phyloP scores from a whole-genome alignment of 1,140 invertebrate species.

The Tachypleus tridentatus region DNA sequence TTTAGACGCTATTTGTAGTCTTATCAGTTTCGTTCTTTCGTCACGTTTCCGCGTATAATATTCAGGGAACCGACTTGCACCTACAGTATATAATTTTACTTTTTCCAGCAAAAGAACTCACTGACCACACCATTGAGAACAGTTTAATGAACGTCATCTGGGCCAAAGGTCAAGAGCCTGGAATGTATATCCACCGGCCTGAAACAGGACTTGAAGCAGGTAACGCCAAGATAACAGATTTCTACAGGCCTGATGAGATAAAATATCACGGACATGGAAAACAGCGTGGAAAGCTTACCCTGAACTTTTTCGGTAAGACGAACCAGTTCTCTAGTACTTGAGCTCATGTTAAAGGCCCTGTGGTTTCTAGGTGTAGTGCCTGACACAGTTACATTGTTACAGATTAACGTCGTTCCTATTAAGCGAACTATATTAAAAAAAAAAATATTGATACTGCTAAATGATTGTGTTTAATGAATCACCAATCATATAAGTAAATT shows the following conservation, averaged over 20 bases:
- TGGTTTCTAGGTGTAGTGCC: too few relatives aligned
- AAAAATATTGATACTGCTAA: too few relatives aligned
- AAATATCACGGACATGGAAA: constrained; percentile 83
- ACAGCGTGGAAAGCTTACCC: constrained; percentile 58
- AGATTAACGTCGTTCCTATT: too few relatives aligned
- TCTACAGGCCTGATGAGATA: constrained; percentile 75
- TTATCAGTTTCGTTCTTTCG: too few relatives aligned
- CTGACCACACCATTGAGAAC: constrained; percentile 70
- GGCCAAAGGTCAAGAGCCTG: constrained; percentile 71
- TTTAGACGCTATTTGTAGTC: too few relatives aligned
- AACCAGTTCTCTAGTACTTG: constrained; percentile 3
- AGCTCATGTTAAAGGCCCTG: not conserved
- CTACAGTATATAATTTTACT: too few relatives aligned
- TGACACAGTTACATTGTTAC: constrained; percentile 5
- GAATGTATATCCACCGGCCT: constrained; percentile 58
- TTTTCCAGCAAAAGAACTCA: constrained; percentile 48
- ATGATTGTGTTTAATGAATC: too few relatives aligned
- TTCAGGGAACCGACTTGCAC: too few relatives aligned
- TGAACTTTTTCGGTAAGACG: constrained; percentile 73
- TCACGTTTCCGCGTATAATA: too few relatives aligned
- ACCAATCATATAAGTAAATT: too few relatives aligned
- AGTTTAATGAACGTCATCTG: constrained; percentile 84
- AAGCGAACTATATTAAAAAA: too few relatives aligned
- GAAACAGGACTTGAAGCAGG: constrained; percentile 53
- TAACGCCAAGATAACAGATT: constrained; percentile 50